Conservation (phyloP, 1,140 invertebrate species). For the Rhynchophorus ferrugineus region DNA sequence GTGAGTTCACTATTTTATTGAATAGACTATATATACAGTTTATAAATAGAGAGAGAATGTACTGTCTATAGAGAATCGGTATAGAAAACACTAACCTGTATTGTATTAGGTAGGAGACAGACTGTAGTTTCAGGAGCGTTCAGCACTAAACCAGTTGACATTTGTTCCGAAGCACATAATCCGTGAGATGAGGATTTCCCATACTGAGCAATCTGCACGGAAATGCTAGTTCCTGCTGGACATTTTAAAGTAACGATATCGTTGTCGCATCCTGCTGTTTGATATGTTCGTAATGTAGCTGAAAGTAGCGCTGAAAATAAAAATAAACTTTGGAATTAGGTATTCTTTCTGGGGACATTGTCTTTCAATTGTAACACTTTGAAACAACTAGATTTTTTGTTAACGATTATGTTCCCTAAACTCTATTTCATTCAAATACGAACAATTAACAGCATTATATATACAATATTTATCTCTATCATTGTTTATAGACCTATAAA, state of each 20-base stretch:
- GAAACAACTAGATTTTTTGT: too few relatives aligned
- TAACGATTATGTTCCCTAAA: too few relatives aligned
- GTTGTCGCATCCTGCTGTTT: constrained; percentile 79
- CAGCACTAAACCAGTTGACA: constrained; percentile 21
- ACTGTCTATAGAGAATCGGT: not conserved
- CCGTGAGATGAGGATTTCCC: constrained; percentile 44
- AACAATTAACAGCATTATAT: too few relatives aligned
- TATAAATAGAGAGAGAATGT: too few relatives aligned
- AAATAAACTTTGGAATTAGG: not conserved
- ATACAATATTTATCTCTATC: too few relatives aligned
- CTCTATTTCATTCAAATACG: too few relatives aligned
- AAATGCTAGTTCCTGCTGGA: constrained; percentile 78
- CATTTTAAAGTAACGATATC: constrained; percentile 76
- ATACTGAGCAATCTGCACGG: constrained; percentile 72
- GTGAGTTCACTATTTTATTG: too few relatives aligned
- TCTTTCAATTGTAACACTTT: not conserved
- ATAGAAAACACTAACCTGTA: constrained; percentile 47
- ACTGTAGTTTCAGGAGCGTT: constrained; percentile 39
- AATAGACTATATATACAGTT: too few relatives aligned
- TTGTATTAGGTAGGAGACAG: constrained; percentile 46
- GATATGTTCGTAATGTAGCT: constrained; percentile 80
- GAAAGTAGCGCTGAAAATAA: constrained; percentile 66
- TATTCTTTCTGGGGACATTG: not conserved
- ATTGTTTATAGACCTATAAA: too few relatives aligned
- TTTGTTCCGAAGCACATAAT: constrained; percentile 39